Evolutionary conservation across 1,140 invertebrate genomes (phyloP), one percentile per base, ranked within the genome.

Genomic region (Bombus turneri): DNA sequence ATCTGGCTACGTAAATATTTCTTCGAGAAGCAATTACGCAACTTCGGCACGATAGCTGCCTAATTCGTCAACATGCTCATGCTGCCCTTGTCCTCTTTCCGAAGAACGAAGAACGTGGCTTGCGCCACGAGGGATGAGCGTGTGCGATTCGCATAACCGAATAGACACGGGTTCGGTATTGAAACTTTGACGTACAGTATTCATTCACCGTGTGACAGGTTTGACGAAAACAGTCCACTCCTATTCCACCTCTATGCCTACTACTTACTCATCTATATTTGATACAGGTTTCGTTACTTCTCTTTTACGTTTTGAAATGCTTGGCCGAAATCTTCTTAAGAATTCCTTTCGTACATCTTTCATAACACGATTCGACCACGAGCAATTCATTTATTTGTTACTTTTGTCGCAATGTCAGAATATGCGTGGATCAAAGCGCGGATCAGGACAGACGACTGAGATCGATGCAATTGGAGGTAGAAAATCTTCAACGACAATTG

Each of bases 401-500:
- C 18, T 9, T 22, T 84, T 79, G 6, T 28, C 34, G 12, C 15
- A 25, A 77, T n/a, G 6, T 10, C 9, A 95, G 94, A 83, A 81
- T 94, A 77, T 92, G 90, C 83, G 25, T 93, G 59, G 93, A 94
- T 41, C 92, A 94, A 66, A 93, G 91, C 39, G 89, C 92, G 6
- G 94, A 95, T 12, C 91, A 93, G 39, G 94, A 94, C 10, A 91
- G 92, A 15, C 93, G 93, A 39, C 31, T 93, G 34, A 91, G 92
- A n/a, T 91, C 88, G 31, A 91, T 96, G 92, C 95, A 96, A 89
- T 93, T 96, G 84, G 96, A 96, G 87, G 86, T 96, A 86, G 94
- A 94, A 47, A 96, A 96, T 91, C 90, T 95, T 87, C 96, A 96
- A 89, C 93, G 96, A 53, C 96, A 96, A 91, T 93, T 96, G 81